Evolutionary conservation across 2,888 invertebrate species (phyloP), one percentile per base, ranked within the genome.

Genomic region (Drosophila eohydei): DNA sequence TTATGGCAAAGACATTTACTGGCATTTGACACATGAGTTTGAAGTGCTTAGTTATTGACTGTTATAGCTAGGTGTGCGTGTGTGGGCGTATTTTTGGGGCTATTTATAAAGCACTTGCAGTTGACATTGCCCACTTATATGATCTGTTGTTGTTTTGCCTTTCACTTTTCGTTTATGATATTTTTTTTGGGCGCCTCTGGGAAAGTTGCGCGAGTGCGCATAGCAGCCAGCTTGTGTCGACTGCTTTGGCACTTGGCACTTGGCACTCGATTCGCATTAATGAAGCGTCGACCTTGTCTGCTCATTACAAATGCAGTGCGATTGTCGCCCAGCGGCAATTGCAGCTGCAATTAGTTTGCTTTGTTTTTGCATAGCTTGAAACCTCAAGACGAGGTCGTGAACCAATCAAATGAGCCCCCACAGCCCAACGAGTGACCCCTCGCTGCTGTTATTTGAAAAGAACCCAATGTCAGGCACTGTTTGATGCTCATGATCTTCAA

Each of bases 251-350:
- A 21, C 21, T 34, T 4, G 28, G 60, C 48, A 50, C 34, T 32
- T 54, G 52, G 40, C 57, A 44, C 41, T 48, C 56, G 52, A 52
- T 56, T 64, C 44, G 66, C 60, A 76, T 76, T 74, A 76, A 77
- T 56, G 63, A 78, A 61, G 60, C 78, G 40, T 38, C 56, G 76
- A 78, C 78, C 78, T 78, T 80, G 80, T 59, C 58, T 36, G 67
- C 64, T 78, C 72, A 78, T 80, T 78, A 62, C 48, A 72, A 80
- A 75, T 78, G 80, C 77, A 78, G 71, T 75, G 80, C 80, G 80
- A 80, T 78, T 71, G 76, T 64, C 77, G 63, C 65, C 62, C 54
- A 55, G 43, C 36, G 51, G 56, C 77, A 74, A 78, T 74, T 77
- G 77, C 77, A 77, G 57, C 63, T 79, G 71, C 79, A 78, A 75